Base-by-base conservation (phyloP, 2,888 invertebrate species). In the Parnassius glacialis region DNA sequence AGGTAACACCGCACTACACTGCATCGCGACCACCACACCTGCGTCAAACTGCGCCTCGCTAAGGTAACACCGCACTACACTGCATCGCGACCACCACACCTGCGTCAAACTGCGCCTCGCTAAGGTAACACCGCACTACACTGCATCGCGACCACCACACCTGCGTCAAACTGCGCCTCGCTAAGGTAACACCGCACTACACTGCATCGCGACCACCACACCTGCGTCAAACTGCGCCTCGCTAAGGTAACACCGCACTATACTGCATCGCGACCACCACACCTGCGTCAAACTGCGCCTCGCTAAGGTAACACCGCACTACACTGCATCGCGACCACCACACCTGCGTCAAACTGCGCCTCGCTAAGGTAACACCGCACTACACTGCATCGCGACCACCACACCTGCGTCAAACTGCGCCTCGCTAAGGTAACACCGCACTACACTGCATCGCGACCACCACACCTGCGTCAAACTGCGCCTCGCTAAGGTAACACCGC, bases 281-380 rank as follows among this genome's bases (percentile, higher is more conserved):
- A 94, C 96, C 0, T 92, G 96, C 45, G 97, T 99, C 92, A 96
- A 98, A 79, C 90, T 98, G 10, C 95, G 96, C 65, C 92, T 99
- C 59, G 95, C 94, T 66, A 98, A 98, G 2, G 5, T 25, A 25
- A 25, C 25, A 25, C 25, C 25, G 25, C 25, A 25, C 2, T 25
- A 25, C 2, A 2, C 5, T 25, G 25, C 25, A 25, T 3, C 5
- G 25, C 7, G 25, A 25, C 25, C 3, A 3, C 25, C 7, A 25
- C 25, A 25, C 25, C 25, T 5, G 7, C 0, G 25, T 25, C 3
- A 25, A 3, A 25, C 25, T 0, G 25, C 25, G 7, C 25, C 7
- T 5, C 25, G 0, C 25, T 5, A 25, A 3, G 25, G 25, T 25
- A 25, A 25, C 25, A 25, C 25, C 1, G 11, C 43, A 43, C 43